Evolutionary conservation across 2,888 invertebrate species (phyloP), one percentile per base, ranked within the genome.

Genomic region (Hydriomena furcata): DNA sequence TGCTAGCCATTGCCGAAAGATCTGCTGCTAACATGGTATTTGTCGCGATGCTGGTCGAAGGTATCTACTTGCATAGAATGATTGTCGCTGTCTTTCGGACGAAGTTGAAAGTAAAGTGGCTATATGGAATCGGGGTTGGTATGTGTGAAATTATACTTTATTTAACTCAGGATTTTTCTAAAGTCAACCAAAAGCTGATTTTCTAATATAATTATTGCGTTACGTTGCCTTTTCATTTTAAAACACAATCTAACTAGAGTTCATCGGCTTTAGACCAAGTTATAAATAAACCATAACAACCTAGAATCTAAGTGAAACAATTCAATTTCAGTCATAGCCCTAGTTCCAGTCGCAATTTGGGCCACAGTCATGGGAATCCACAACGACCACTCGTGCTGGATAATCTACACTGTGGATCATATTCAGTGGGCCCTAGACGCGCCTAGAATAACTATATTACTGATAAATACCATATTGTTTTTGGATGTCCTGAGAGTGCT

Each of bases 41-140:
- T 66, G 91, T 93, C 1, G 94, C 93, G 71, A 95, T 95, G 94
- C 78, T 94, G 34, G 81, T 93, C 0, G 94, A 94, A 67, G 94
- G 93, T 0, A 78, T 93, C 25, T 94, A 92, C 68, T 71, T 95
- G 2, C 94, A 95, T 65, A 91, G 94, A 35, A 83, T 93, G 10
- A 92, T 95, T 21, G 94, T 93, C 0, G 91, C 93, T 11, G 91
- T 94, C 0, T 94, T 95, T 66, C 90, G 89, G 31, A 80, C 84
- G 31, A 92, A 93, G 46, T 78, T 92, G 6, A 91, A 88, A 8
- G 79, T 93, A 10, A 72, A 67, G 3, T 74, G 80, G 61, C 73
- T 92, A 2, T 92, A 92, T 59, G 68, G 66, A 1, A 62, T 82
- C 8, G 91, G 90, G 2, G 71, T 78, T 63, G 82, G 92, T 92